These are phyloP conservation scores for Sebastes minor DNA, from an alignment of 2,797 vertebrate genomes.

Conservation along the genomic window DNA sequence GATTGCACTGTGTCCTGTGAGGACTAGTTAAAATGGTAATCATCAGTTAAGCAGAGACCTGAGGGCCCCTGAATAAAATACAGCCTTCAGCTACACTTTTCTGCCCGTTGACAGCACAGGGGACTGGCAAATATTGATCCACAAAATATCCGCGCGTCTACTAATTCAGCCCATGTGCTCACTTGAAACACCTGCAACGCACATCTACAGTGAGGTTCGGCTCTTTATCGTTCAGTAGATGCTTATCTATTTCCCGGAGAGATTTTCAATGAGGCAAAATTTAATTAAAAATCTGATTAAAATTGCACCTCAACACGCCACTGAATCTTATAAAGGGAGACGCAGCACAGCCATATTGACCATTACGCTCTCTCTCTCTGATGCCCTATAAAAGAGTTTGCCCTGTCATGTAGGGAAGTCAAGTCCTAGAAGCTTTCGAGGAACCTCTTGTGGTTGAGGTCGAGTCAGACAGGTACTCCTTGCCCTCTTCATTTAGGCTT, in stretches of 20 bases:
- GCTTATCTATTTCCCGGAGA: constrained; percentile 27
- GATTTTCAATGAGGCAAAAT: constrained; percentile 46
- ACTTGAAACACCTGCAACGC: background rate
- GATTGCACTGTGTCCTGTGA: constrained; percentile 26
- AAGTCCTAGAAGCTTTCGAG: background rate
- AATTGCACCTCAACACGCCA: constrained; percentile 14
- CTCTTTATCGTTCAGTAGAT: constrained; percentile 19
- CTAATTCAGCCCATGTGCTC: constrained; percentile 39
- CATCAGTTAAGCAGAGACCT: constrained; percentile 31
- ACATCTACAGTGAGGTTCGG: background rate
- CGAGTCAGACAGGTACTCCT: constrained; percentile 17
- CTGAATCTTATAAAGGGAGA: constrained; percentile 31
- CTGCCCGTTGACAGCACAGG: constrained; percentile 24
- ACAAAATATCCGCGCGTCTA: constrained; percentile 20
- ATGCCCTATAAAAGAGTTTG: constrained; percentile 26
- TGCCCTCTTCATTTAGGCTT: constrained; percentile 14
- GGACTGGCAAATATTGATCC: constrained; percentile 51
- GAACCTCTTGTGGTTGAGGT: constrained; percentile 31
- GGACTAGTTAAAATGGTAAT: constrained; percentile 62
- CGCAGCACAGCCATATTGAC: constrained; percentile 21
- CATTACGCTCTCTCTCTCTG: background rate
- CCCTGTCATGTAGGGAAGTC: constrained; percentile 10
- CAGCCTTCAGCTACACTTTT: constrained; percentile 44
- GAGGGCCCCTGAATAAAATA: constrained; percentile 34
- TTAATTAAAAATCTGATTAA: constrained; percentile 64